These are phyloP conservation scores for Pangasianodon hypophthalmus DNA, from an alignment of 2,113 vertebrate species.

Conservation along the genomic window DNA sequence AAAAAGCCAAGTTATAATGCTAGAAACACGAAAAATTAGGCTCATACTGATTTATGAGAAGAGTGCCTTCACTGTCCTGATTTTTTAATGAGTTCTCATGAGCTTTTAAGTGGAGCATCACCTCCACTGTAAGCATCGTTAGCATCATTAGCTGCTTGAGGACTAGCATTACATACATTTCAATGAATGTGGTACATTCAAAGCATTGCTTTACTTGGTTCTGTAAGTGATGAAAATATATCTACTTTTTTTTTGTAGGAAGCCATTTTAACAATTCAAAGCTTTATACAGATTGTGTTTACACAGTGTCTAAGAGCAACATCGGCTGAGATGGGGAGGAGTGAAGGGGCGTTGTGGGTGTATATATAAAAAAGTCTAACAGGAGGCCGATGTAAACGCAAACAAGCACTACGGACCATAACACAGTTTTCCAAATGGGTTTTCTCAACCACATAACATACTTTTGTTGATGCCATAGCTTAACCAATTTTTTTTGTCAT, in stretches of 20 bases:
- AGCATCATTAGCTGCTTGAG: neutral
- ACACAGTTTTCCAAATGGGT: no score
- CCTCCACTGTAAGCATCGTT: neutral
- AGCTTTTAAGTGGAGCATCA: neutral
- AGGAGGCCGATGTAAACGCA: no score
- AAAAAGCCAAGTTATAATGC: neutral
- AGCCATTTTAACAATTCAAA: neutral
- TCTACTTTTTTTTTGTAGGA: no score
- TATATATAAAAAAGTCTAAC: no score
- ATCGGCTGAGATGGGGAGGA: neutral
- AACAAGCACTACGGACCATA: no score
- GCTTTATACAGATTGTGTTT: neutral
- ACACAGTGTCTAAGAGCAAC: neutral
- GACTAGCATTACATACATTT: neutral
- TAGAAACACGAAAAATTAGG: neutral
- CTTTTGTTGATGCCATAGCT: no score
- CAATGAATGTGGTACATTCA: neutral
- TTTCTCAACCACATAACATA: no score
- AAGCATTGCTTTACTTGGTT: neutral
- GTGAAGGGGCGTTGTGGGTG: no score
- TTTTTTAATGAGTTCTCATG: neutral
- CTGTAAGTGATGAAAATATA: no score
- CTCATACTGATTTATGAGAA: neutral
- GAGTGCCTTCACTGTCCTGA: neutral
- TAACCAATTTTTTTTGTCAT: no score